Evolutionary conservation across 2,797 vertebrate species (phyloP).

Genomic region (Enteromius unitaeniatus): DNA sequence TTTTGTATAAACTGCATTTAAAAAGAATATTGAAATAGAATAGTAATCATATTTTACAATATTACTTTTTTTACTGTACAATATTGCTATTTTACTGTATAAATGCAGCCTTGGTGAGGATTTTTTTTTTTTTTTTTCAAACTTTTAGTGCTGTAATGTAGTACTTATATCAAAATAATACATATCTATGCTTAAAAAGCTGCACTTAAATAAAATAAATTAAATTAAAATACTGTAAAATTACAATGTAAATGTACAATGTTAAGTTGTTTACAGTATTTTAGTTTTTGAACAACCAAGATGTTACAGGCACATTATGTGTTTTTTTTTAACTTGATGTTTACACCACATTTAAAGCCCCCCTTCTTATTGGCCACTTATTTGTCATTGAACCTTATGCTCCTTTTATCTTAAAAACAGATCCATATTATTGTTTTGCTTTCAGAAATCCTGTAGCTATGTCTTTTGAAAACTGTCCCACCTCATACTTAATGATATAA

Average conservation of each 20-base stretch:
- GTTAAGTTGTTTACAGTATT: neutral
- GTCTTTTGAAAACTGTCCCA: neutral
- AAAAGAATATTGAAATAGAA: neutral
- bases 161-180: neutral
- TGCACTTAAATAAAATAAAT: neutral
- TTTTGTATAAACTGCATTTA: neutral
- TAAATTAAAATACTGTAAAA: neutral
- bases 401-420: neutral
- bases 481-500: slow-evolving; percentile 1
- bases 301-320: neutral
- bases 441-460: neutral
- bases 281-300: neutral
- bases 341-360: neutral
- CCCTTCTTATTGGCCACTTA: neutral
- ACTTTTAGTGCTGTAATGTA: too few species aligned
- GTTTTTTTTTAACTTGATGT: neutral
- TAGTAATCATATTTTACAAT: neutral
- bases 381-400: neutral
- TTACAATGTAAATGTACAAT: neutral
- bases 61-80: neutral
- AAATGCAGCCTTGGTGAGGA: neutral
- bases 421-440: neutral
- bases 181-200: neutral
- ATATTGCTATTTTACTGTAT: neutral
- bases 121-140: too few species aligned